Conservation (phyloP, 2,888 invertebrate species). For the Anthophora plumipes region DNA sequence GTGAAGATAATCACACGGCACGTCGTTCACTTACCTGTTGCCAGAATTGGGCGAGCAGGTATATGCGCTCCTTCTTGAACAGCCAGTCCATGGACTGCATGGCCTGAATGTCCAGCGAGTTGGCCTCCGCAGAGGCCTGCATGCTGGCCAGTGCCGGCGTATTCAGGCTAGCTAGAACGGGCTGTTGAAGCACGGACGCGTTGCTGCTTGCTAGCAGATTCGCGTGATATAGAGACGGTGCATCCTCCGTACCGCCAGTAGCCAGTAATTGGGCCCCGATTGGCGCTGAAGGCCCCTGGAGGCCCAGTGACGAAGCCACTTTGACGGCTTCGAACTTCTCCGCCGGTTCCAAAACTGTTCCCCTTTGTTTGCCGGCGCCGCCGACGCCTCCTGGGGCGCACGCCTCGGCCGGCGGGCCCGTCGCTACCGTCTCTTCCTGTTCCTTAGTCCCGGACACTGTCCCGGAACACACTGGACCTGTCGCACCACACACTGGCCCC, state of each 20-base stretch:
- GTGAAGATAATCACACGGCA: neutral
- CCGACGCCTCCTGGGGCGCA: constrained; percentile 71
- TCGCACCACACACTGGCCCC: constrained; percentile 56
- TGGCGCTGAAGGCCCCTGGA: constrained; percentile 85
- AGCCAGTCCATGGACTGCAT: constrained; percentile 99
- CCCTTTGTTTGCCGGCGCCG: constrained; percentile 66
- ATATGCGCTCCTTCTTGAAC: constrained; percentile 97
- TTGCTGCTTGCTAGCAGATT: constrained; percentile 83
- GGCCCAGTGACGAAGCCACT: constrained; percentile 85
- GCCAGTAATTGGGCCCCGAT: constrained; percentile 84
- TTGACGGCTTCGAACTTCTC: constrained; percentile 84
- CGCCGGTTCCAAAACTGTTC: constrained; percentile 79
- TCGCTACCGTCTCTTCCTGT: constrained; percentile 65
- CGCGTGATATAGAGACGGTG: constrained; percentile 82
- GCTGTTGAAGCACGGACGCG: constrained; percentile 82
- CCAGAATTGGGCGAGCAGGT: constrained; percentile 97
- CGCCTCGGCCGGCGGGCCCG: constrained; percentile 70
- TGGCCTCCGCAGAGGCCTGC: constrained; percentile 90
- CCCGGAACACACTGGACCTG: constrained; percentile 42
- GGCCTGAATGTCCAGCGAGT: constrained; percentile 96
- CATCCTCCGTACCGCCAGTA: constrained; percentile 80
- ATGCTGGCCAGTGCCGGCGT: constrained; percentile 87
- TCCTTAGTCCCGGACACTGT: constrained; percentile 59
- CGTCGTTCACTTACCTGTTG: constrained; percentile 92
- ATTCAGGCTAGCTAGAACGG: constrained; percentile 80